These are phyloP conservation scores for Holothuria scabra DNA, from an alignment of 53 echinoderm and acorn worm genomes.

Conservation along the genomic window DNA sequence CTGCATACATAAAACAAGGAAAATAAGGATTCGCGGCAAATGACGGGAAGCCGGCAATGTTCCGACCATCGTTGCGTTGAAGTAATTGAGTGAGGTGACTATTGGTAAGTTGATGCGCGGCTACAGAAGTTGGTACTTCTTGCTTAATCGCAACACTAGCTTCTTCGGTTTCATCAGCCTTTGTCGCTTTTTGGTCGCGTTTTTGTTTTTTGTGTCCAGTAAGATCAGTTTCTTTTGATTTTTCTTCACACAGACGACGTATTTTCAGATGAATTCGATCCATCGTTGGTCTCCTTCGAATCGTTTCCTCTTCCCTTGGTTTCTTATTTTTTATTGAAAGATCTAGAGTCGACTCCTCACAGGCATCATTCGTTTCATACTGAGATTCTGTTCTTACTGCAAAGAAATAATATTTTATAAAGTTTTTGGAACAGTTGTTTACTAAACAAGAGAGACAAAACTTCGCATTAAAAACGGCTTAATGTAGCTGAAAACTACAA, in stretches of 20 bases:
- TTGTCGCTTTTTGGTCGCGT: neutral
- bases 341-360: constrained; percentile 15
- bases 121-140: constrained; percentile 2
- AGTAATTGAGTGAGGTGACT: constrained; percentile 35
- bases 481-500: no score
- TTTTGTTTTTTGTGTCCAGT: neutral
- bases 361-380: no score
- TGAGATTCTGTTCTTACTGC: no score
- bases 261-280: constrained; percentile 25
- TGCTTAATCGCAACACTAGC: neutral
- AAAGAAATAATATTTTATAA: no score
- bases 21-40: constrained; percentile 29
- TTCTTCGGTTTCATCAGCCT: neutral
- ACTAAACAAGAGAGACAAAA: no score
- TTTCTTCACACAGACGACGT: constrained; percentile 27
- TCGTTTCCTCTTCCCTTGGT: neutral
- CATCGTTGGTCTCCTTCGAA: neutral
- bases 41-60: constrained; percentile 16
- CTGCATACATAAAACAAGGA: constrained; percentile 42
- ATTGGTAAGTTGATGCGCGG: constrained; percentile 6
- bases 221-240: neutral
- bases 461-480: no score
- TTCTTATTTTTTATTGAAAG: constrained; percentile 31
- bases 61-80: constrained; percentile 38
- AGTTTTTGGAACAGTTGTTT: no score